Evolutionary conservation across 2,888 invertebrate species (phyloP).

Genomic region (Napeogenes inachia): DNA sequence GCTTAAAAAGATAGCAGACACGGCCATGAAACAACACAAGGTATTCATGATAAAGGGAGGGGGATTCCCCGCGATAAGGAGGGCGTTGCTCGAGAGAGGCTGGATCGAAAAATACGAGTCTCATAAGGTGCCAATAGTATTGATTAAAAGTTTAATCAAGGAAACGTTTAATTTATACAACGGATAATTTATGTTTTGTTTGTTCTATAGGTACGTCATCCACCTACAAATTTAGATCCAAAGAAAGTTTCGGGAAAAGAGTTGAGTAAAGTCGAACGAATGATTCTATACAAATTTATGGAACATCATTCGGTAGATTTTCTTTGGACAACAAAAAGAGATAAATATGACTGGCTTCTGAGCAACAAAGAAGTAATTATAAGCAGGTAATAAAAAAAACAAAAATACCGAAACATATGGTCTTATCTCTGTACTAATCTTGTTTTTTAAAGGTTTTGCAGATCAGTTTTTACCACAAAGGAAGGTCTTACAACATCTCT

Average conservation of each 20-base stretch:
- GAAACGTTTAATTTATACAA: too few species aligned
- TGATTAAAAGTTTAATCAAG: too few species aligned
- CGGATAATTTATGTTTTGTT: neutral
- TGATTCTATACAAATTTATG: constrained; percentile 85
- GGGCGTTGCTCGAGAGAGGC: constrained; percentile 82
- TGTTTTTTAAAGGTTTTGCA: constrained; percentile 85
- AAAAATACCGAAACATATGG: neutral
- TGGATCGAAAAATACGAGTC: constrained; percentile 84
- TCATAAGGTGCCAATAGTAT: constrained; percentile 51
- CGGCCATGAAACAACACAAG: constrained; percentile 80
- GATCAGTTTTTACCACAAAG: constrained; percentile 94
- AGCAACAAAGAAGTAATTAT: constrained; percentile 73
- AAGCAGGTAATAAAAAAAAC: constrained; percentile 59
- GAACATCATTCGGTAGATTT: constrained; percentile 90
- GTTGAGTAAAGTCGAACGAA: constrained; percentile 81
- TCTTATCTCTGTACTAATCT: constrained; percentile 9
- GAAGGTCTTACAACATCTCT: constrained; percentile 88
- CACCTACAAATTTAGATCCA: constrained; percentile 59
- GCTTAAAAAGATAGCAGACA: constrained; percentile 80
- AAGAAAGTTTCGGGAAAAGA: constrained; percentile 67
- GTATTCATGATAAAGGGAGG: constrained; percentile 85
- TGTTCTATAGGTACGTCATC: constrained; percentile 54
- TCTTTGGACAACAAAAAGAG: constrained; percentile 92
- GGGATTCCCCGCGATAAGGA: constrained; percentile 83
- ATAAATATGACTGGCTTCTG: constrained; percentile 85